Percentiles rank a stretch among this genome's conserved stretches.
Evolutionary conservation across 2,888 invertebrate genomes (phyloP).

Genomic region (Archips xylosteana): DNA sequence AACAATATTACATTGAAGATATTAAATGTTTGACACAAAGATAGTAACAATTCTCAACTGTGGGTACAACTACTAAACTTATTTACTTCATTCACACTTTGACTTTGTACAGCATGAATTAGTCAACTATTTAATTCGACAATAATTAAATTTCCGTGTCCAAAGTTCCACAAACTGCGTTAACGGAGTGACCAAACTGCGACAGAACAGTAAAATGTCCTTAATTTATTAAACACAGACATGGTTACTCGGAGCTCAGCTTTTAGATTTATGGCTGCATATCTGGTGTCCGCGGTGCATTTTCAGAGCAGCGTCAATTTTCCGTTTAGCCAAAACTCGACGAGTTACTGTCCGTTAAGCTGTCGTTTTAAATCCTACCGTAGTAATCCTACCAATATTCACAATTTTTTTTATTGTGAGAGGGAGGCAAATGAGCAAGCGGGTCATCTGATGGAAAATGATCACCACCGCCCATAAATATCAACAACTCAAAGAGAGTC

Average conservation of each 20-base stretch:
- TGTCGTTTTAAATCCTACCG: neutral
- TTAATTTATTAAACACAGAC: conserved; percentile 32
- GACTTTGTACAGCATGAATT: neutral
- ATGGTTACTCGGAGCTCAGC: conserved; percentile 23
- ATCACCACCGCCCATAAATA: too few species aligned
- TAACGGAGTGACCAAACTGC: conserved; percentile 9
- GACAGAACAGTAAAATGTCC: conserved; percentile 23
- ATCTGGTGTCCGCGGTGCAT: conserved; percentile 27
- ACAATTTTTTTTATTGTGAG: too few species aligned
- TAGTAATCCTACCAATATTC: neutral
- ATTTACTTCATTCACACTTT: neutral
- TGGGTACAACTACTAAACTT: neutral
- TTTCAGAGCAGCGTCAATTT: conserved; percentile 7
- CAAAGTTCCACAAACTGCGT: conserved; percentile 13
- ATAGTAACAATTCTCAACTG: too few species aligned
- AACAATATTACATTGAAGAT: too few species aligned
- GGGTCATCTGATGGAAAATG: too few species aligned
- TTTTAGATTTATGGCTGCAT: conserved; percentile 31
- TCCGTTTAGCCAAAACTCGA: neutral
- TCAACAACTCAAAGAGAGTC: too few species aligned
- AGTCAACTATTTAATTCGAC: neutral
- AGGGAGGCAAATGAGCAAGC: too few species aligned
- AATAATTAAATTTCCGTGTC: conserved; percentile 6
- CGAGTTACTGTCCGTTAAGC: neutral
- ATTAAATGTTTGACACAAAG: too few species aligned